phyloP scores from a whole-genome alignment of 1,140 invertebrate species.

The Drosophila simulans region DNA sequence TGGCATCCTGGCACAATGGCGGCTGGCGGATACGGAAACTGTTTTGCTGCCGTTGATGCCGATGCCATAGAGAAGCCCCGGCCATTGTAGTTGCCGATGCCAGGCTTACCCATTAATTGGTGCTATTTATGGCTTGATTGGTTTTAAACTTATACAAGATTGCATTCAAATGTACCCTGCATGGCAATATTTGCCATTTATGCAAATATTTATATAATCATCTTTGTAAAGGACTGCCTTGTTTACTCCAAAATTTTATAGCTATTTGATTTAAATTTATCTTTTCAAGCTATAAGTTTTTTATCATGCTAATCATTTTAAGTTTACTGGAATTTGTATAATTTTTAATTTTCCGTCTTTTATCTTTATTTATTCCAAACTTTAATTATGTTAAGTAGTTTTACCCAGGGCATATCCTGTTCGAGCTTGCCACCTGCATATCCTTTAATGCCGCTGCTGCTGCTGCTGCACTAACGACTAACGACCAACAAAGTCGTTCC shows the following conservation, averaged over 20 bases:
- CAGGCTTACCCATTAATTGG: conserved; percentile 30
- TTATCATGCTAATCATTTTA: no score
- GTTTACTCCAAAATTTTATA: no score
- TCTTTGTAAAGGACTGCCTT: no score
- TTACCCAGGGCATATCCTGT: neutral
- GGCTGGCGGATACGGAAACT: conserved; percentile 80
- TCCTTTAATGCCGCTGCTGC: conserved; percentile 38
- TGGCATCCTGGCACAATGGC: conserved; percentile 79
- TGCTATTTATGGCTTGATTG: conserved; percentile 27
- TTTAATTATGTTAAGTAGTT: neutral
- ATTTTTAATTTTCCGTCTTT: no score
- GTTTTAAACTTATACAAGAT: conserved; percentile 3
- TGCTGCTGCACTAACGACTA: conserved; percentile 68
- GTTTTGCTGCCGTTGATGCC: conserved; percentile 80
- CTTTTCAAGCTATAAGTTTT: no score
- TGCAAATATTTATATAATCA: no score
- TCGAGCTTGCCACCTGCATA: conserved; percentile 13
- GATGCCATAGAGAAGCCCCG: conserved; percentile 58
- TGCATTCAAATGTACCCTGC: neutral
- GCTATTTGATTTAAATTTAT: no score
- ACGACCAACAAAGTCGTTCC: conserved; percentile 73
- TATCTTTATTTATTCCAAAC: neutral
- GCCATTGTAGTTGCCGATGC: conserved; percentile 60
- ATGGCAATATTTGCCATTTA: neutral
- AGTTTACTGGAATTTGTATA: no score